These are phyloP conservation scores for Ailurus styani DNA, from an alignment of 2,113 vertebrate species.

Conservation along the genomic window DNA sequence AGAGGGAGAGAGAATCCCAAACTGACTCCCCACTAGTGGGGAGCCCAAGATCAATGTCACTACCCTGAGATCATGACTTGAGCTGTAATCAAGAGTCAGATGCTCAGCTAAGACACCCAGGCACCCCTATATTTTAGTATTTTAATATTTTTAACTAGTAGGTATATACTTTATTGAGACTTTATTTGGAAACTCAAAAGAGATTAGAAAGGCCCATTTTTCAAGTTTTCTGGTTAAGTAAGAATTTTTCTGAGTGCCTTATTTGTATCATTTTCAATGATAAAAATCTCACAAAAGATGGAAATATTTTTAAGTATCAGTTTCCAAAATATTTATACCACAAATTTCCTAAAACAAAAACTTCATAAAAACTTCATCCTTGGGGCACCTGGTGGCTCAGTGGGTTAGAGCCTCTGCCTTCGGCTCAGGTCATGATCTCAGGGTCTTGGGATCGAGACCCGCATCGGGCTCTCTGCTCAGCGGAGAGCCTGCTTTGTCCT, in stretches of 20 bases:
- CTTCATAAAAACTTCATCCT: neutral
- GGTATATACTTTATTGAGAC: neutral
- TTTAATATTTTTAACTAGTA: neutral
- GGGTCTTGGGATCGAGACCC: too few relatives aligned
- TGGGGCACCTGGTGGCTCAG: too few relatives aligned
- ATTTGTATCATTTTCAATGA: neutral
- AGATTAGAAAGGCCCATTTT: neutral
- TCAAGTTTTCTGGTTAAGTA: neutral
- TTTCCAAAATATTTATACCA: neutral
- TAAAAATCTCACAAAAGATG: neutral
- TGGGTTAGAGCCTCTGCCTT: too few relatives aligned
- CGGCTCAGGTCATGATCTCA: too few relatives aligned
- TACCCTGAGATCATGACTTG: neutral
- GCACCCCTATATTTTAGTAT: neutral
- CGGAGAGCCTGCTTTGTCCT: too few relatives aligned
- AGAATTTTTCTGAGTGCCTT: neutral
- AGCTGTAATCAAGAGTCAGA: neutral
- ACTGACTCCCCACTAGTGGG: neutral
- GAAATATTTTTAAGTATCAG: constrained; percentile 9
- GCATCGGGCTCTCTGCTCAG: too few relatives aligned
- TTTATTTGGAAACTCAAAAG: neutral
- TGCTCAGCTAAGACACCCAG: neutral
- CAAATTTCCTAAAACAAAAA: neutral
- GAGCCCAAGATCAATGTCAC: neutral
- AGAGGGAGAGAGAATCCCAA: neutral